These are phyloP conservation scores for Rhagoletis pomonella DNA, from an alignment of 1,140 invertebrate species.

Conservation along the genomic window DNA sequence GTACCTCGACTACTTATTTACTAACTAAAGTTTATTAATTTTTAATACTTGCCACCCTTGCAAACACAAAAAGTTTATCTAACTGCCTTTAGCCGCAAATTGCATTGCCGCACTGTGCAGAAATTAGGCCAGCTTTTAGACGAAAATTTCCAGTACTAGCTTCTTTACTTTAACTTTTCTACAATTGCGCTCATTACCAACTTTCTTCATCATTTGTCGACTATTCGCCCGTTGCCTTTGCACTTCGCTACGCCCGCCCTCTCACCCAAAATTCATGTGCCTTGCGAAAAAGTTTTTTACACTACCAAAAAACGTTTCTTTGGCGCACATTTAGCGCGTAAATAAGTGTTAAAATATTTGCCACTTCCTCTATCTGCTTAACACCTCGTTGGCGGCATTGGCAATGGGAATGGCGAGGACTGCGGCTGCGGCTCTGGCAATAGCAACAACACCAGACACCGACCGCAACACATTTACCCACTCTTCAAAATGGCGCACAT, in stretches of 20 bases:
- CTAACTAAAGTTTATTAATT: not conserved
- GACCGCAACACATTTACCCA: not conserved
- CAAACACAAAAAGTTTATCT: not conserved
- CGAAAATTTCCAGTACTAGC: not conserved
- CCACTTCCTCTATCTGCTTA: conserved; percentile 47
- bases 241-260: not conserved
- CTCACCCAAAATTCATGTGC: not conserved
- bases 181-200: conserved; percentile 45
- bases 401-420: not conserved
- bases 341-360: conserved; percentile 54
- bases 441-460: not conserved
- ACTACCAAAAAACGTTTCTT: conserved; percentile 4
- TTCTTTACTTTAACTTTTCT: conserved; percentile 33
- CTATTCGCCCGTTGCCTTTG: not conserved
- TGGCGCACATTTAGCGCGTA: not conserved
- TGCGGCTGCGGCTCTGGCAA: not conserved
- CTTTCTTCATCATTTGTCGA: conserved; percentile 14
- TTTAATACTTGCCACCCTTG: not conserved
- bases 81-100: not conserved
- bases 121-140: conserved; percentile 1
- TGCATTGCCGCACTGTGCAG: not conserved
- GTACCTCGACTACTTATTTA: too few relatives aligned
- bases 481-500: not conserved
- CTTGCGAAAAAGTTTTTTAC: not conserved
- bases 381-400: conserved; percentile 21